Percentiles rank a stretch among this genome's conserved stretches.
Evolutionary conservation across 1,140 invertebrate genomes (phyloP).

Genomic region (Atopsyche davidsoni): DNA sequence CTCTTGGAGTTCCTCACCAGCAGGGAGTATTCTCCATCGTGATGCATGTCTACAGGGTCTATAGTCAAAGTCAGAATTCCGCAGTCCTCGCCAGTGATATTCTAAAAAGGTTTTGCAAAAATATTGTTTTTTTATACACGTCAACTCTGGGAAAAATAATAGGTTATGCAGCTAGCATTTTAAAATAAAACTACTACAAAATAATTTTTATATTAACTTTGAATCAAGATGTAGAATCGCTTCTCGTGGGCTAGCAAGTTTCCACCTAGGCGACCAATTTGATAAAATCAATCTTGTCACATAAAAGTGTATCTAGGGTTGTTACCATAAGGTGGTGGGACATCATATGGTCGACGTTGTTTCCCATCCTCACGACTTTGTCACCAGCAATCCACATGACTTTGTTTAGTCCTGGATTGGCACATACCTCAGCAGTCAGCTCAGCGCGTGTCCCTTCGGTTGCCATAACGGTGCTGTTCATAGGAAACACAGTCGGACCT

Average conservation of each 20-base stretch:
- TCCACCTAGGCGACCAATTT: no score
- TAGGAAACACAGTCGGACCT: constrained; percentile 25
- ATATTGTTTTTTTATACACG: background rate
- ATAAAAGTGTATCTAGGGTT: no score
- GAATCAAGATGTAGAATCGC: no score
- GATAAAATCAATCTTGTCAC: no score
- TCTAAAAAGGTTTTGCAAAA: constrained; percentile 18
- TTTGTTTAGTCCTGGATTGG: constrained; percentile 21
- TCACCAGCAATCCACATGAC: constrained; percentile 27
- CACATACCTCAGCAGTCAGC: constrained; percentile 26
- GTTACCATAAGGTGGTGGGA: constrained; percentile 25
- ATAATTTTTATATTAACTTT: no score
- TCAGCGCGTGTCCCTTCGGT: constrained; percentile 20
- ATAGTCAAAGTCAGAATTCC: constrained; percentile 22
- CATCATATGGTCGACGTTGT: constrained; percentile 20
- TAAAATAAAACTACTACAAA: no score
- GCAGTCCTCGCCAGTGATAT: constrained; percentile 20
- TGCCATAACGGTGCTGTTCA: constrained; percentile 22
- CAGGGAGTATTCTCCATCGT: constrained; percentile 26
- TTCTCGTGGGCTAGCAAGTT: no score
- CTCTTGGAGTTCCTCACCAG: constrained; percentile 24
- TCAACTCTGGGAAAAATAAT: no score
- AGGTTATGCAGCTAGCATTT: no score
- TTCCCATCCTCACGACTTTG: constrained; percentile 18
- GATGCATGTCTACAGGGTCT: constrained; percentile 19